phyloP scores from a whole-genome alignment of 2,888 invertebrate species.

The Lycaena phlaeas region DNA sequence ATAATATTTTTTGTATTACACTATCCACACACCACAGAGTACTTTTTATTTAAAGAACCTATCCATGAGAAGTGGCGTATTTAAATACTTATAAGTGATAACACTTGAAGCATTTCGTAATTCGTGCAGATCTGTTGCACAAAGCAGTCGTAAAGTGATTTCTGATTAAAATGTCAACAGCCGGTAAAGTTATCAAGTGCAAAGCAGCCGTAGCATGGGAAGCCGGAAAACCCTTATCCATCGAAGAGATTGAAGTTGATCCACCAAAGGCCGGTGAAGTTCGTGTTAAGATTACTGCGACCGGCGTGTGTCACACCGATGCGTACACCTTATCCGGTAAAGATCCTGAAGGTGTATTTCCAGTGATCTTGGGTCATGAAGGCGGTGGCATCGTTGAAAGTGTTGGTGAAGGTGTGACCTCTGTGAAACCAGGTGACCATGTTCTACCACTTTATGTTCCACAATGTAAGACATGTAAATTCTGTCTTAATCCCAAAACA shows the following conservation, averaged over 20 bases:
- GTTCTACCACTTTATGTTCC: conserved; percentile 98
- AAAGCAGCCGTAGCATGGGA: conserved; percentile 98
- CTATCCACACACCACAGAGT: too few relatives aligned
- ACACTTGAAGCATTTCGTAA: conserved; percentile 27
- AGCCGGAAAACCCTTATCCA: conserved; percentile 87
- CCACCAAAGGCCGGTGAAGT: conserved; percentile 96
- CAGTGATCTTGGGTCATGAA: conserved; percentile 96
- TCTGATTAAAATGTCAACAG: conserved; percentile 60
- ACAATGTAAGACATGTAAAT: conserved; percentile 97
- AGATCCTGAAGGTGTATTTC: conserved; percentile 94
- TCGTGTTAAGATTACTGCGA: conserved; percentile 83
- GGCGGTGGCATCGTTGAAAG: conserved; percentile 98
- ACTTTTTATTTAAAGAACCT: too few relatives aligned
- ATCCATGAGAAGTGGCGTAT: too few relatives aligned
- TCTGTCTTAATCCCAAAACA: conserved; percentile 95
- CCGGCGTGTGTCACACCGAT: conserved; percentile 94
- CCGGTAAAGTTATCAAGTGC: conserved; percentile 86
- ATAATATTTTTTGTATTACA: too few relatives aligned
- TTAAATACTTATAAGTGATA: too few relatives aligned
- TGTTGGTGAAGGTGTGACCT: conserved; percentile 92
- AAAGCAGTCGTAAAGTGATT: conserved; percentile 11
- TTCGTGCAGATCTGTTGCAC: conserved; percentile 27
- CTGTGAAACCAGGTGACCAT: conserved; percentile 92
- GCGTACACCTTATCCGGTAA: conserved; percentile 90
- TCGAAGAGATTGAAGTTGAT: conserved; percentile 95